A percentile compares a stretch with the other conserved stretches of the same genome.
Evolutionary conservation across 2,888 invertebrate species (phyloP).

Genomic region (Eubasilissa splendida): DNA sequence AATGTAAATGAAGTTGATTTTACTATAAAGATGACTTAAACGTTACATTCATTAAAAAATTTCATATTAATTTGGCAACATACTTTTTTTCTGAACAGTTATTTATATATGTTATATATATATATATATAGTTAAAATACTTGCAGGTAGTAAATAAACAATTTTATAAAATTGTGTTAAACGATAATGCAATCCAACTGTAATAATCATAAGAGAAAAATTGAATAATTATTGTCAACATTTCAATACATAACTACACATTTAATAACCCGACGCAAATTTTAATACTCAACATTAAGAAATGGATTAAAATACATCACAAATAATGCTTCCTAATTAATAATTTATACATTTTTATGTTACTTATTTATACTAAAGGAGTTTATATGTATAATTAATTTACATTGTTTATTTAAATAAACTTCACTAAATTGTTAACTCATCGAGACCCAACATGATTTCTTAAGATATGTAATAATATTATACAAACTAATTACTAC

Average conservation of each 20-base stretch:
- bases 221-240: conserved; percentile 28
- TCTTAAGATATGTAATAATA: too few relatives aligned
- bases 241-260: conserved; percentile 38
- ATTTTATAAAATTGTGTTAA: neutral
- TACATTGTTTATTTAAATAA: too few relatives aligned
- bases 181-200: neutral
- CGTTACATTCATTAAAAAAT: neutral
- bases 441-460: too few relatives aligned
- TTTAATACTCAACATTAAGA: conserved; percentile 24
- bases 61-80: conserved; percentile 34
- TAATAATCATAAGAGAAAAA: neutral
- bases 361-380: too few relatives aligned
- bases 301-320: conserved; percentile 9
- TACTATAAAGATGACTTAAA: neutral
- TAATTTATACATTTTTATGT: neutral
- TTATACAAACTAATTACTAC: too few relatives aligned
- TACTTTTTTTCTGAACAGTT: neutral
- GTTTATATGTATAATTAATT: too few relatives aligned
- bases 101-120: too few relatives aligned
- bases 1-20: neutral
- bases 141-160: neutral
- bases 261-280: conserved; percentile 21
- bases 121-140: neutral
- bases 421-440: too few relatives aligned
- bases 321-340: neutral